A percentile compares a stretch with the other conserved stretches of the same genome.
Conservation (phyloP, 2,113 vertebrate genomes). For the Corynorhinus townsendii region DNA sequence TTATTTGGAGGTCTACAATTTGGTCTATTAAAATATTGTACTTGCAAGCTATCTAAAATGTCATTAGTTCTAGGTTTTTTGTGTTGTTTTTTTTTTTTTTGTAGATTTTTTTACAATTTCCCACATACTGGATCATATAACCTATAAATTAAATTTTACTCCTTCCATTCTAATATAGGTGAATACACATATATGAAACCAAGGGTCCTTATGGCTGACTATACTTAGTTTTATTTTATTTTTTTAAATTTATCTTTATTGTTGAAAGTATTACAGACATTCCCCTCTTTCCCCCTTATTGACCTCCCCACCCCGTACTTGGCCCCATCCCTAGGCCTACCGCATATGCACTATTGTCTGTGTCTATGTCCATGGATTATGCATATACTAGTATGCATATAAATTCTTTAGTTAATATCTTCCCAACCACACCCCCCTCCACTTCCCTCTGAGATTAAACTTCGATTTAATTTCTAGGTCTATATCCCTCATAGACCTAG, state of each 20-base stretch:
- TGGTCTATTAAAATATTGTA: not conserved
- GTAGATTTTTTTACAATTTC: not conserved
- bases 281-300: too few species aligned
- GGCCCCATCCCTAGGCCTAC: too few species aligned
- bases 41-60: not conserved
- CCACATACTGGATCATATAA: not conserved
- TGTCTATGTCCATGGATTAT: too few species aligned
- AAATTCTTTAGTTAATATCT: too few species aligned
- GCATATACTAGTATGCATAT: too few species aligned
- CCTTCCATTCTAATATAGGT: not conserved
- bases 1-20: not conserved
- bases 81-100: not conserved
- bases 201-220: not conserved
- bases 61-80: not conserved
- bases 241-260: not conserved
- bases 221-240: not conserved
- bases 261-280: too few species aligned
- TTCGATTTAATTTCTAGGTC: not conserved
- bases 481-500: not conserved
- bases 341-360: too few species aligned
- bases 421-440: too few species aligned
- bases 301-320: too few species aligned
- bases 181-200: not conserved
- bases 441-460: not conserved
- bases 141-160: not conserved